Evolutionary conservation across 2,888 invertebrate species (phyloP).

Genomic region (Drosophila leonis): DNA sequence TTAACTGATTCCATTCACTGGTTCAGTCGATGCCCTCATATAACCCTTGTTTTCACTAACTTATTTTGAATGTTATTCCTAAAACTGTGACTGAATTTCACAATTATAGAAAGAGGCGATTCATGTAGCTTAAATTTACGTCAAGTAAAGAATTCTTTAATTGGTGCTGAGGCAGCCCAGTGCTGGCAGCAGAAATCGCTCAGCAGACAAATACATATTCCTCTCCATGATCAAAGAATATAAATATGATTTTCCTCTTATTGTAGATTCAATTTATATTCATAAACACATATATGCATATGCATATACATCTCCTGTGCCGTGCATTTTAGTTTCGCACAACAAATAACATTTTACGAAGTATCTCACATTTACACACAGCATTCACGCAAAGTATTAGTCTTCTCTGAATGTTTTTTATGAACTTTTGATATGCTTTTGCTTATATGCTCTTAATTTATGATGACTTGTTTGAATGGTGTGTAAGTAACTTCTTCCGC

Average conservation of each 20-base stretch:
- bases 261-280: conserved; percentile 82
- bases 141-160: background rate
- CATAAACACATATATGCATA: conserved; percentile 59
- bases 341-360: conserved; percentile 39
- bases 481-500: conserved; percentile 23
- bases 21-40: background rate
- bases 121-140: background rate
- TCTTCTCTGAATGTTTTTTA: conserved; percentile 45
- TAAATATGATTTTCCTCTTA: conserved; percentile 74
- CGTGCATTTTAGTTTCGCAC: conserved; percentile 66
- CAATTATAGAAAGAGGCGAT: background rate
- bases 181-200: background rate
- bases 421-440: conserved; percentile 65
- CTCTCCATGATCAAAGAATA: conserved; percentile 76
- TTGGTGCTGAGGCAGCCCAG: background rate
- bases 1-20: background rate
- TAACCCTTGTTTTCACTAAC: background rate
- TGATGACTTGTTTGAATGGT: conserved; percentile 47
- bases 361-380: conserved; percentile 18
- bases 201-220: conserved; percentile 2
- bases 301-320: conserved; percentile 41
- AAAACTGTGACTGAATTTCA: background rate
- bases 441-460: conserved; percentile 75
- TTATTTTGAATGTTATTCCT: background rate
- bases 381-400: conserved; percentile 7